Evolutionary conservation across 2,113 vertebrate species (phyloP).

Genomic region (Dasyurus viverrinus): DNA sequence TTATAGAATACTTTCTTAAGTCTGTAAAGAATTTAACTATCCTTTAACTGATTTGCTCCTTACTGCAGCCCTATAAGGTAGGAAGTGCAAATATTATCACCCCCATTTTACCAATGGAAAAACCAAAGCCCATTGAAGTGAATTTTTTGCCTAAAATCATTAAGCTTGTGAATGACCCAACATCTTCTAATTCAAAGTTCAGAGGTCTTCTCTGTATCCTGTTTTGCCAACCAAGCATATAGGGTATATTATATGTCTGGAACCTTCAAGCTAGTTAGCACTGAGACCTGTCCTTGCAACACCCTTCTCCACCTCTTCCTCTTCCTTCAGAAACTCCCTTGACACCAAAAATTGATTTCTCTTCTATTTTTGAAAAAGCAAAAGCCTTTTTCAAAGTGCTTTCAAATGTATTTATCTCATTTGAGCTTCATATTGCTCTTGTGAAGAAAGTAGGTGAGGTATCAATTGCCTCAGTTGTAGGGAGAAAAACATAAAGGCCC

Average conservation of each 20-base stretch:
- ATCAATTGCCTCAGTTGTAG: background rate
- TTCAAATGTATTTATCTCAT: background rate
- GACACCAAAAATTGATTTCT: background rate
- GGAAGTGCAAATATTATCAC: background rate
- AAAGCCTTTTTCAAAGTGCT: background rate
- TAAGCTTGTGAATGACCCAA: background rate
- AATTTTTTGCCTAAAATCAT: background rate
- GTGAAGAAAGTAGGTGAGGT: background rate
- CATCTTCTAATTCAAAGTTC: background rate
- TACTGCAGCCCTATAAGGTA: background rate
- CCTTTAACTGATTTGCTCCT: background rate
- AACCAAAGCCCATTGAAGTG: background rate
- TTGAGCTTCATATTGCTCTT: background rate
- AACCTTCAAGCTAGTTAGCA: background rate
- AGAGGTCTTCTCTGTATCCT: background rate
- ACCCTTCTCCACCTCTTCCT: background rate
- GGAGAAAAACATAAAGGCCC: background rate
- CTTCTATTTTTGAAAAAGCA: background rate
- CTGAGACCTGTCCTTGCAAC: background rate
- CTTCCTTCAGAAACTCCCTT: background rate
- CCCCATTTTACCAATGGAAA: background rate
- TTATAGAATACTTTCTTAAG: background rate
- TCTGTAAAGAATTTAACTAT: background rate
- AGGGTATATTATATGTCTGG: background rate
- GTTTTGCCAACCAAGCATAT: background rate